Conservation (phyloP, 1,140 invertebrate species). For the Temnothorax longispinosus region DNA sequence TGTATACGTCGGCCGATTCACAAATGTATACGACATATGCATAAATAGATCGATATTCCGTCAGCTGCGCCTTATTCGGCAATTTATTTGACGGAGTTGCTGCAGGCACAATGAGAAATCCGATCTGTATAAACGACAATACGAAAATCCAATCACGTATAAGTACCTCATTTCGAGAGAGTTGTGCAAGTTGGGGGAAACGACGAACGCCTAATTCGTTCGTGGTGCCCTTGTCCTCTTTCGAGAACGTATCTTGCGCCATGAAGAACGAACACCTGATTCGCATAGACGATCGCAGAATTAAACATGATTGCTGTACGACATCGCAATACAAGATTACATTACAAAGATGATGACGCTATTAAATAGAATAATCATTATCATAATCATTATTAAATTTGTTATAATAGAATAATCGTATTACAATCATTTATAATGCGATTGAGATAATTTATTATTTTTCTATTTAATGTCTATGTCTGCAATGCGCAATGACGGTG, state of each 20-base stretch:
- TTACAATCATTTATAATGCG: neutral
- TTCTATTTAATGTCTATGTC: neutral
- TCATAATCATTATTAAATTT: neutral
- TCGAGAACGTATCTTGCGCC: slow-evolving; percentile 56
- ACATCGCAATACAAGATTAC: neutral
- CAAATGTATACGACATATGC: neutral
- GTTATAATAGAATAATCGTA: too few relatives aligned
- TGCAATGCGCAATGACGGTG: neutral
- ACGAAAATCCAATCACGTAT: slow-evolving; percentile 44
- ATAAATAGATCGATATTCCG: neutral
- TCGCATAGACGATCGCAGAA: slow-evolving; percentile 43
- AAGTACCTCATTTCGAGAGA: slow-evolving; percentile 32
- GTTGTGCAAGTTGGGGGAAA: slow-evolving; percentile 44
- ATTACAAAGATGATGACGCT: neutral
- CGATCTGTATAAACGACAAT: neutral
- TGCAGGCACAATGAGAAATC: neutral
- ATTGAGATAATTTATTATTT: neutral
- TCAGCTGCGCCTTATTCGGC: neutral
- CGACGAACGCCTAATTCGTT: slow-evolving; percentile 61
- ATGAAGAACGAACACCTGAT: slow-evolving; percentile 49
- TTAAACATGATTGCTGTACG: slow-evolving; percentile 21
- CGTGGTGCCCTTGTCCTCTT: slow-evolving; percentile 70
- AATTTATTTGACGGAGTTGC: neutral
- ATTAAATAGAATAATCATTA: neutral
- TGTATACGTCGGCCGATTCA: neutral